These are phyloP conservation scores for Sciurus niger DNA, from an alignment of 2,113 vertebrate genomes.

Conservation along the genomic window DNA sequence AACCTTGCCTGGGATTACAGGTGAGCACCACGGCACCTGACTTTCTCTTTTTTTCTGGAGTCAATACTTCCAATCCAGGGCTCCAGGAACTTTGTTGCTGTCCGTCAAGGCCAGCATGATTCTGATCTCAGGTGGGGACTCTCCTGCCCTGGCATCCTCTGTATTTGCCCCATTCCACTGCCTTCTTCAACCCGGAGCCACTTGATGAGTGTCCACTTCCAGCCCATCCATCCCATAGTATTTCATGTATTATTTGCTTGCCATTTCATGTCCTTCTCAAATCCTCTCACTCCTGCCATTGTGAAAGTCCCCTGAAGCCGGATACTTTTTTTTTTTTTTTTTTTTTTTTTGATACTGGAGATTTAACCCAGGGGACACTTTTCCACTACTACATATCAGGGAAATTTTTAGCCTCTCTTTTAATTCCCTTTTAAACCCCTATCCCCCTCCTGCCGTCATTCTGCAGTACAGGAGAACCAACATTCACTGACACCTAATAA, in stretches of 20 bases:
- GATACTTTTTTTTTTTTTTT: too few species aligned
- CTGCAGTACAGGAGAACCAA: neutral
- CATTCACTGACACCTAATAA: too few species aligned
- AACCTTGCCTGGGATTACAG: neutral
- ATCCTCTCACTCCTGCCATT: neutral
- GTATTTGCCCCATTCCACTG: fast-evolving
- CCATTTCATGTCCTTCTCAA: neutral
- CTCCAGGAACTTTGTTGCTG: fast-evolving
- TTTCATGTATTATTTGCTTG: neutral
- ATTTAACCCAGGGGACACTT: too few species aligned
- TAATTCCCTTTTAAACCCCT: neutral
- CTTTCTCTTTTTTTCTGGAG: neutral
- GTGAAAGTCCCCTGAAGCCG: neutral
- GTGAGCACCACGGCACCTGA: too few species aligned
- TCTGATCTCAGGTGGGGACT: neutral
- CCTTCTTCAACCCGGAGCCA: neutral
- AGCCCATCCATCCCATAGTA: too few species aligned
- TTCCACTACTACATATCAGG: too few species aligned
- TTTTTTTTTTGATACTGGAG: too few species aligned
- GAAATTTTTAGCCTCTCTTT: neutral
- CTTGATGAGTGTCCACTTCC: neutral
- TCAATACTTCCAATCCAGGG: neutral
- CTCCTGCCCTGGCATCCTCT: too few species aligned
- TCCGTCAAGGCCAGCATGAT: neutral
- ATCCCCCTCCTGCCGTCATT: neutral